Evolutionary conservation across 2,113 vertebrate genomes (phyloP).

Genomic region (Ictalurus furcatus): DNA sequence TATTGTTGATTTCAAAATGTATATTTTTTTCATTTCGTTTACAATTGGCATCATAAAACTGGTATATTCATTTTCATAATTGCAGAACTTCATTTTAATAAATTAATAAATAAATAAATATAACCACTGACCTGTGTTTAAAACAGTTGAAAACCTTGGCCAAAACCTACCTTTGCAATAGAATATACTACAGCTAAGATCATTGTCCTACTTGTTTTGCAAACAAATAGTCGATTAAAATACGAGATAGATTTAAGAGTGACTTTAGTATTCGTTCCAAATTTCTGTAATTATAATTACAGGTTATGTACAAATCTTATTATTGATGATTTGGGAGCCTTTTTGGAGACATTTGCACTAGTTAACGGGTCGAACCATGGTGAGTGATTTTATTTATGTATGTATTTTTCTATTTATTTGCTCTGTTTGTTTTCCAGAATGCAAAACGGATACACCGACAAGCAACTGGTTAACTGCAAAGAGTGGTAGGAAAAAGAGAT

Average conservation of each 20-base stretch:
- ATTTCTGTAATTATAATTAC: not conserved
- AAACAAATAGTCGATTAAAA: not conserved
- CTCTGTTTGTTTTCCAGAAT: constrained; percentile 77
- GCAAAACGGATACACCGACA: constrained; percentile 86
- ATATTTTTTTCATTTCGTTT: not conserved
- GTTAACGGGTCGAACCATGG: not conserved
- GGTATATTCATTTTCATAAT: not conserved
- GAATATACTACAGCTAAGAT: not conserved
- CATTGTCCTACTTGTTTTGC: not conserved
- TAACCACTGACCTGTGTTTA: not conserved
- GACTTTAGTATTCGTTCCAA: not conserved
- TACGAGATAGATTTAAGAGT: not conserved
- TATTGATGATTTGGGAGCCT: not conserved
- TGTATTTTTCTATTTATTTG: not conserved
- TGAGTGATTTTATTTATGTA: not conserved
- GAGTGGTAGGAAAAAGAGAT: constrained; percentile 98
- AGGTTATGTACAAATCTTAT: not conserved
- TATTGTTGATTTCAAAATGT: not conserved
- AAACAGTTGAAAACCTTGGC: not conserved
- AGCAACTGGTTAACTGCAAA: constrained; percentile 99
- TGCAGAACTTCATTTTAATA: no score
- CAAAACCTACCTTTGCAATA: not conserved
- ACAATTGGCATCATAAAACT: not conserved
- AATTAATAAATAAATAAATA: not conserved
- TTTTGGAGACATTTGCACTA: not conserved